Percentiles rank a stretch among this genome's conserved stretches.
These are phyloP conservation scores for Cotesia typhae DNA, from an alignment of 1,140 invertebrate species.

Conservation along the genomic window DNA sequence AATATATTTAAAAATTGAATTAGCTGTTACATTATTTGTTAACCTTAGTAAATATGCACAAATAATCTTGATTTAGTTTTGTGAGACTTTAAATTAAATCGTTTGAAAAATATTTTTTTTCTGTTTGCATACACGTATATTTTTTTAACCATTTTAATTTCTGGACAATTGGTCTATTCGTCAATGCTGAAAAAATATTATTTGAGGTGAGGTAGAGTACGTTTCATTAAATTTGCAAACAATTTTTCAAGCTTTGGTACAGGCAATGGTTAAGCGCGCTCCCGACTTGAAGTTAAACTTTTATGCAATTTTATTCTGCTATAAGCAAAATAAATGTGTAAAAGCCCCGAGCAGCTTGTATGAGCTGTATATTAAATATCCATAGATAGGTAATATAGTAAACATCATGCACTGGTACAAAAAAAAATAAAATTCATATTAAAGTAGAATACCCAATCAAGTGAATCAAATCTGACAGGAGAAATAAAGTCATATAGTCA, in stretches of 20 bases:
- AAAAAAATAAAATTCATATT: conserved; percentile 9
- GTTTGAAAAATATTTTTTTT: no score
- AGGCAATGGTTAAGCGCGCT: neutral
- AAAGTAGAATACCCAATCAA: neutral
- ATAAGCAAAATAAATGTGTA: neutral
- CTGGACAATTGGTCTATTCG: neutral
- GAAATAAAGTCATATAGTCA: neutral
- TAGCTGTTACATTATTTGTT: no score
- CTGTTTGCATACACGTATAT: no score
- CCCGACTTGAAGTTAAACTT: neutral
- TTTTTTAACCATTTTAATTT: neutral
- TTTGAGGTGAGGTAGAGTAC: neutral
- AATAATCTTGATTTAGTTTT: no score
- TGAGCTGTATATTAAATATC: neutral
- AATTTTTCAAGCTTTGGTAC: conserved; percentile 3
- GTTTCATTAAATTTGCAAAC: conserved; percentile 11
- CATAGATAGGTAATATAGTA: neutral
- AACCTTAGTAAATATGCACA: no score
- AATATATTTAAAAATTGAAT: no score
- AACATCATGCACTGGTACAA: neutral
- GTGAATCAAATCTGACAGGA: neutral
- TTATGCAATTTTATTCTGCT: conserved; percentile 12
- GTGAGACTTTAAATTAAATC: no score
- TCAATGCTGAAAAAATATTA: neutral
- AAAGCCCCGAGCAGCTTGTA: neutral